Base-by-base conservation (phyloP, 2,888 invertebrate species). In the Drosophila demipolita region DNA sequence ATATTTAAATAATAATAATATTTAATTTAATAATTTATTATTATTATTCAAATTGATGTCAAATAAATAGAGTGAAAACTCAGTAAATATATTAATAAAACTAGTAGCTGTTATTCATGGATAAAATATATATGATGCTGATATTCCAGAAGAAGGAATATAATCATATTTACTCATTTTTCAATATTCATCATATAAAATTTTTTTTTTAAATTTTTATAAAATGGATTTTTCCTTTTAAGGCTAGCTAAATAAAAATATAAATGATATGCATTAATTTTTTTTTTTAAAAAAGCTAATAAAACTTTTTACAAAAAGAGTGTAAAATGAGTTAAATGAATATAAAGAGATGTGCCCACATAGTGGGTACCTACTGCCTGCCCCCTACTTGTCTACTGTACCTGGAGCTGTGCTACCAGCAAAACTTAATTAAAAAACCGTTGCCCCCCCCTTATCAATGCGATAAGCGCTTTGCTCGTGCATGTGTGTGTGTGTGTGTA, bases 341-440 rank as follows among this genome's bases (percentile, higher is more conserved):
- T 2, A 2, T 9, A 15, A 15, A 55, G 26, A 55, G 17, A 38
- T 55, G 38, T 38, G n/a, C n/a, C 55, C 38, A 4, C 38, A n/a
- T 29, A n/a, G 23, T 1, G 55, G 15, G 35, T 9, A 35, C 15
- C 26, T 15, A 38, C 29, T 17, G 36, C 0, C 3, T 4, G 29
- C 50, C 23, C 29, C 45, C 48, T 5, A 38, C 61, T 20, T 66
- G 72, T 62, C 81, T 80, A 80, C 83, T 82, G 84, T 81, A 80
- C 79, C 80, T 75, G 75, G 57, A 45, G 17, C 38, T n/a, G 29
- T 57, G 33, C 17, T n/a, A 75, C 72, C 59, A 78, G 75, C 63
- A 71, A 77, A 90, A 88, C 80, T 89, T 89, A 89, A 89, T 89
- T 89, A 90, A 89, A 88, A 88, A 88, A 86, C 88, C 88, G 80